These are phyloP conservation scores for Orius laevigatus DNA, from an alignment of 1,140 invertebrate genomes.

Conservation along the genomic window DNA sequence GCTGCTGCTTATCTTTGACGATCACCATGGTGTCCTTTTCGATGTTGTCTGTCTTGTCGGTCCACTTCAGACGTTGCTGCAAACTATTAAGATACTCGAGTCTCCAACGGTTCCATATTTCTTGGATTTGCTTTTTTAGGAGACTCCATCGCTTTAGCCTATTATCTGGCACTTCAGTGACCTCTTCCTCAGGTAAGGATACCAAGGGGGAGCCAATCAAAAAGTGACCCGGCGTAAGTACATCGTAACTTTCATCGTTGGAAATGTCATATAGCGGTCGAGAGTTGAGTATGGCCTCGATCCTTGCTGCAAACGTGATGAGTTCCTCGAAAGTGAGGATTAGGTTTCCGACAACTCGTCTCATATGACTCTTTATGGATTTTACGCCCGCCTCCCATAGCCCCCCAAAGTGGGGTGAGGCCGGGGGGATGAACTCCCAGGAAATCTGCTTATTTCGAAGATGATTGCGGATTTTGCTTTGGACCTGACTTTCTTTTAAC, in stretches of 20 bases:
- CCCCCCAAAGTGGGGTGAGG: conserved; percentile 24
- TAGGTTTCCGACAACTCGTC: conserved; percentile 18
- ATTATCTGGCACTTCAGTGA: conserved; percentile 17
- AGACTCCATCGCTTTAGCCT: conserved; percentile 1
- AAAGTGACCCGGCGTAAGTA: conserved; percentile 21
- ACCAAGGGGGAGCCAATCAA: conserved; percentile 18
- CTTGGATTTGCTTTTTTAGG: conserved; percentile 11
- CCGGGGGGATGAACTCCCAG: conserved; percentile 22
- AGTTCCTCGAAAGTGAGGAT: conserved; percentile 22
- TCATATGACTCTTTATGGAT: conserved; percentile 24
- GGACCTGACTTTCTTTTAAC: neutral
- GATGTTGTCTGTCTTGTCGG: neutral
- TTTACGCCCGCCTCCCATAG: conserved; percentile 26
- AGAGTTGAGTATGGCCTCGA: conserved; percentile 23
- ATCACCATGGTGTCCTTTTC: conserved; percentile 12
- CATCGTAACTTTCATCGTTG: neutral
- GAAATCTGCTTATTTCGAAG: neutral
- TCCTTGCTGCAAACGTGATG: conserved; percentile 17
- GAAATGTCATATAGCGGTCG: conserved; percentile 15
- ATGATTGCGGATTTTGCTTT: neutral
- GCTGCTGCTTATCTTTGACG: neutral
- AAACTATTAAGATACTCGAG: conserved; percentile 12
- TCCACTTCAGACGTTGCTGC: conserved; percentile 15
- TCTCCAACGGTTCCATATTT: conserved; percentile 15
- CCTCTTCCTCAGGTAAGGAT: conserved; percentile 20